Conservation (phyloP, 2,113 vertebrate genomes). For the Hydrochoerus hydrochaeris region DNA sequence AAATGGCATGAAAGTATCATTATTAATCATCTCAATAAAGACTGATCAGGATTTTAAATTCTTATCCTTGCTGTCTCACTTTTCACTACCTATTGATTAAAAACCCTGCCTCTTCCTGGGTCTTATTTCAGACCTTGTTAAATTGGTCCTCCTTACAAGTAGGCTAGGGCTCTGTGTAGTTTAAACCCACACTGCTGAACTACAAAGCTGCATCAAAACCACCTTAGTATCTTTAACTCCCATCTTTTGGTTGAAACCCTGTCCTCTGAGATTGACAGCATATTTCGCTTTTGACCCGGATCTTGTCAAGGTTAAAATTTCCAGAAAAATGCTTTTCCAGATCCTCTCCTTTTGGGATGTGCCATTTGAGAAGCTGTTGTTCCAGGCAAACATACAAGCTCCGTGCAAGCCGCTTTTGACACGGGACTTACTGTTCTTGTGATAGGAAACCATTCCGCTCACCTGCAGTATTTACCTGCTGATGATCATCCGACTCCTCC, state of each 20-base stretch:
- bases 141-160: background rate
- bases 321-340: conserved; percentile 11
- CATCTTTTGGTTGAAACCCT: background rate
- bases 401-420: background rate
- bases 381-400: background rate
- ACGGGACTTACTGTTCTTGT: background rate
- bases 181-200: background rate
- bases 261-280: background rate
- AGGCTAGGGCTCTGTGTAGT: background rate
- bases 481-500: background rate
- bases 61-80: background rate
- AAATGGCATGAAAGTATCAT: background rate
- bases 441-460: conserved; percentile 21
- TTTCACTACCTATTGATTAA: conserved; percentile 47
- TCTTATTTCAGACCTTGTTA: conserved; percentile 4
- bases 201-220: background rate
- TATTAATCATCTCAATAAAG: conserved; percentile 21
- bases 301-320: conserved; percentile 33
- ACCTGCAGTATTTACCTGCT: background rate
- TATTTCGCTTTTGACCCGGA: conserved; percentile 18
- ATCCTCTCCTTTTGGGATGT: conserved; percentile 16
- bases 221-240: background rate
- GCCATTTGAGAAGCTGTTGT: background rate
- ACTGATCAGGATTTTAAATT: conserved; percentile 22
- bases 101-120: background rate